Conservation (phyloP, 2,113 vertebrate genomes). For the Talpa occidentalis region DNA sequence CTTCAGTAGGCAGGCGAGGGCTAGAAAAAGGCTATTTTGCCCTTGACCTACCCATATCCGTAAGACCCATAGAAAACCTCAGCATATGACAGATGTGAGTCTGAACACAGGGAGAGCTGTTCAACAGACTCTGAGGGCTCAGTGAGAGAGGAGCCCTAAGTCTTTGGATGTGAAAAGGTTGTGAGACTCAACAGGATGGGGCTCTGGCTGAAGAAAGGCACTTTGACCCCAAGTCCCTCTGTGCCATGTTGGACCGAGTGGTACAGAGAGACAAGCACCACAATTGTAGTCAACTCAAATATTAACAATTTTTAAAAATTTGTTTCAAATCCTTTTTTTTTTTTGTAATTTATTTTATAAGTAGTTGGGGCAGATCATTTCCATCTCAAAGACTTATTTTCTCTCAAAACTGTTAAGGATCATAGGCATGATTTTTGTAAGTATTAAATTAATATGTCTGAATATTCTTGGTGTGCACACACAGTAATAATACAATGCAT, state of each 20-base stretch:
- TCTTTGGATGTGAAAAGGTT: not conserved
- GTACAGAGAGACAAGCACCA: not conserved
- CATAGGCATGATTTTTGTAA: not conserved
- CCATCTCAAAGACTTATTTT: not conserved
- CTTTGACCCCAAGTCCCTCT: not conserved
- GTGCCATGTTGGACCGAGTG: not conserved
- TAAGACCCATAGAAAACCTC: not conserved
- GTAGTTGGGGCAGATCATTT: not conserved
- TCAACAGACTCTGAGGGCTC: not conserved
- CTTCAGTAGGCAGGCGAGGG: not conserved
- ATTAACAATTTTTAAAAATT: not conserved
- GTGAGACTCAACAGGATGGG: rapidly evolving
- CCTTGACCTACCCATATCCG: not conserved
- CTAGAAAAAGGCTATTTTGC: not conserved
- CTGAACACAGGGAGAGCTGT: not conserved
- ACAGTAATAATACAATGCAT: not conserved
- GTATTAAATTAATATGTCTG: not conserved
- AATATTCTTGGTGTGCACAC: not conserved
- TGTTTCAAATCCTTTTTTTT: not conserved
- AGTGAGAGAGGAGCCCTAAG: not conserved
- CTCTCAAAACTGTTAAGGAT: not conserved
- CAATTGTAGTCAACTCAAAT: not conserved
- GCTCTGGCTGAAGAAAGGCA: not conserved
- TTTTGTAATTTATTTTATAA: not conserved
- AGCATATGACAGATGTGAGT: rapidly evolving